A percentile compares a stretch with the other conserved stretches of the same genome.
phyloP scores from a whole-genome alignment of 2,797 vertebrate genomes.

The Spheniscus humboldti region DNA sequence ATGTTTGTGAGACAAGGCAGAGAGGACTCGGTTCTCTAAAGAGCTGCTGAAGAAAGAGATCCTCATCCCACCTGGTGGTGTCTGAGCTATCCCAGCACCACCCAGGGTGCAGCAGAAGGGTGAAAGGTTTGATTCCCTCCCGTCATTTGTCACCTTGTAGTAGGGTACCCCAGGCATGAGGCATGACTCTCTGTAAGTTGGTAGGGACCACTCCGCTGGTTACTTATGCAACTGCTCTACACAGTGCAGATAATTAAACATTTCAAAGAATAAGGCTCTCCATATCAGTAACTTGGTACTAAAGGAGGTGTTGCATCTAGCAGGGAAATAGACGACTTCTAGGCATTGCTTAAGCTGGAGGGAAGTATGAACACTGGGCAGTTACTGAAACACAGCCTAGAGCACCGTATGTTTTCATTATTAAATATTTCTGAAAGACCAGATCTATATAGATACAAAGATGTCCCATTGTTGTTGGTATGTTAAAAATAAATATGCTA shows the following conservation, averaged over 20 bases:
- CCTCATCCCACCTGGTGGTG: accelerated
- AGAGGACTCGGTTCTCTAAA: neutral
- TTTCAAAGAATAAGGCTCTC: neutral
- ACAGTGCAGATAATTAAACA: neutral
- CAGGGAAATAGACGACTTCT: neutral
- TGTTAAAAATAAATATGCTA: neutral
- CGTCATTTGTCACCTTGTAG: neutral
- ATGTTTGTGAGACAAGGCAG: neutral
- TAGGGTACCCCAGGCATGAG: neutral
- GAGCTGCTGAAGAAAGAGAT: neutral
- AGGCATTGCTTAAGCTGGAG: neutral
- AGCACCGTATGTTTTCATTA: neutral
- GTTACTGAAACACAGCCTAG: neutral
- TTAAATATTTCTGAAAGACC: neutral
- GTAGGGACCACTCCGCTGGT: neutral
- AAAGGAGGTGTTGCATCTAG: neutral
- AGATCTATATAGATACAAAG: neutral
- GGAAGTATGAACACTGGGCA: neutral
- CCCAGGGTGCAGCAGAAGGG: neutral
- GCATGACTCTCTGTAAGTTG: neutral
- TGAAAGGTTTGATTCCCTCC: neutral
- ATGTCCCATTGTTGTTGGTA: neutral
- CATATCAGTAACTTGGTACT: neutral
- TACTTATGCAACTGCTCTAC: neutral
- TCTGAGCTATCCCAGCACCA: neutral